Percentiles rank a stretch among this genome's conserved stretches.
These are phyloP conservation scores for Procambarus clarkii DNA, from an alignment of 1,140 invertebrate species.

Conservation along the genomic window DNA sequence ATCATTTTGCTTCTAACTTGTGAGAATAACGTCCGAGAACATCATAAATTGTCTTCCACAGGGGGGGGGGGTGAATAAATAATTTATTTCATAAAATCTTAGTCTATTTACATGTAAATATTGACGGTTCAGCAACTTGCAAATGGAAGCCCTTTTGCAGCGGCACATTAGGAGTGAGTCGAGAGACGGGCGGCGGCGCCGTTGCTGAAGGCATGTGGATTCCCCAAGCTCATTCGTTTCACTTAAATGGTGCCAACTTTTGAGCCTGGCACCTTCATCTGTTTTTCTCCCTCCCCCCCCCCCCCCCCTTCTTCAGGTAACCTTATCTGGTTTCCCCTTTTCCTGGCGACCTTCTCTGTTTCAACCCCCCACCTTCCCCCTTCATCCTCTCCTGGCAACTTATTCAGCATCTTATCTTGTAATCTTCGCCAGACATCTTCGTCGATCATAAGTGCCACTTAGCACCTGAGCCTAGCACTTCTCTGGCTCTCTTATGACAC, in stretches of 20 bases:
- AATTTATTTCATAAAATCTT: conserved; percentile 19
- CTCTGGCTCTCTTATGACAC: too few relatives aligned
- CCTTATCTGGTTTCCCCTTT: too few relatives aligned
- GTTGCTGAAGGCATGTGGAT: neutral
- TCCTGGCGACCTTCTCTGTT: too few relatives aligned
- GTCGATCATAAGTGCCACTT: neutral
- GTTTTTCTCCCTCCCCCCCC: too few relatives aligned
- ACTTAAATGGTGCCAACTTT: neutral
- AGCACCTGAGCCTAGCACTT: too few relatives aligned
- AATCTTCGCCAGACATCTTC: neutral
- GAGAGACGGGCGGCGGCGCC: neutral
- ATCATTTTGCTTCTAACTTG: neutral
- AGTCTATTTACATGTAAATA: conserved; percentile 18
- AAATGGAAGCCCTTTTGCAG: conserved; percentile 1
- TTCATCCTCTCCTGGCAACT: neutral
- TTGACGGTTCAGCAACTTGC: neutral
- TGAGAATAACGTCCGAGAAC: neutral
- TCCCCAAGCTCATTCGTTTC: neutral
- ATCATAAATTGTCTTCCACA: neutral
- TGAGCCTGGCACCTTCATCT: neutral
- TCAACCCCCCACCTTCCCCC: too few relatives aligned
- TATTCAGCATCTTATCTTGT: neutral
- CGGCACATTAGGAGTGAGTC: neutral
- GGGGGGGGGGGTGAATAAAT: conserved; percentile 7
- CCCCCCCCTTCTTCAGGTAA: too few relatives aligned